Base-by-base conservation (phyloP, 2,797 vertebrate species). In the Tragelaphus eurycerus region DNA sequence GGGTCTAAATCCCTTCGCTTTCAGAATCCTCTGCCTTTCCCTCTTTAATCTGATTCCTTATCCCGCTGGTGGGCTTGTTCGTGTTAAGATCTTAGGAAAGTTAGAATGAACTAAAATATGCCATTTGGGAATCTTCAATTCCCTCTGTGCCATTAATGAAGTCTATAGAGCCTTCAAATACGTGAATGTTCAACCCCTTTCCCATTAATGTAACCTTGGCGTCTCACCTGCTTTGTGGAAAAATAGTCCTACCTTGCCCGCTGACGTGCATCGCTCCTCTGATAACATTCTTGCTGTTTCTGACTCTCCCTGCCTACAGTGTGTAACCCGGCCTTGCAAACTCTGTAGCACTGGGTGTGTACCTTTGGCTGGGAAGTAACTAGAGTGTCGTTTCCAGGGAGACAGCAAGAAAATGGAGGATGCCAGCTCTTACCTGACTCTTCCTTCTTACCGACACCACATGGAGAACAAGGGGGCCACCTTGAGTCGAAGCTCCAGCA, bases 321-420 rank as follows among this genome's bases (percentile, higher is more conserved):
- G 16, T 46, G 23, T 27, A 31, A 64, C 29, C 52, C 16, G 31
- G n/a, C 54, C 79, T 54, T 21, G n/a, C 6, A 55, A 83, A 25
- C 55, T 16, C 52, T 25, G 19, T 57, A 25, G 29, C n/a, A 0
- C 7, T 46, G 78, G 71, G 29, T 4, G 2, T n/a, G 16, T 31
- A 9, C 17, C 34, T 16, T 74, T 43, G 14, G 19, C 82, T 23
- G 3, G 90, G 50, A 34, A 50, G 71, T 95, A 90, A 98, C 81
- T 23, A 6, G 1, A 74, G 27, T 93, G 6, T 74, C 98, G 1
- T 96, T 98, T 97, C 54, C 98, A 99, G 99, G 99, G 99, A 27
- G 99, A 99, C 98, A 99, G 99, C 98, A 99, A 99, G 98, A 99
- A 99, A 96, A 99, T 99, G 99, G 99, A 99, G 98, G 99, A 99